These are phyloP conservation scores for Callimorpha dominula DNA, from an alignment of 2,888 invertebrate species.

Conservation along the genomic window DNA sequence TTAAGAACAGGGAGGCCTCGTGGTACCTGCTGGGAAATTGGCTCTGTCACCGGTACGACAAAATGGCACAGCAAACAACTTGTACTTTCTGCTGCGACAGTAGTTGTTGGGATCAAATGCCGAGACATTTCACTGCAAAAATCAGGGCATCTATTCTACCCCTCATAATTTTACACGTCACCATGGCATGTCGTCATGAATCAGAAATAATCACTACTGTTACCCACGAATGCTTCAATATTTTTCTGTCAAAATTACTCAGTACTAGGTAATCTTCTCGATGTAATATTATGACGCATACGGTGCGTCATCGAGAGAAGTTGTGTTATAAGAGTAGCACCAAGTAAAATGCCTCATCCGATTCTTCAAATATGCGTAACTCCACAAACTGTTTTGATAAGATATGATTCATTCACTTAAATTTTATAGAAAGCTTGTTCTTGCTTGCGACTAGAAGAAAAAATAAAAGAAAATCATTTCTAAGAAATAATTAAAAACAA, in stretches of 20 bases:
- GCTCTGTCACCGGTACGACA: too few relatives aligned
- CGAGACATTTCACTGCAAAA: too few relatives aligned
- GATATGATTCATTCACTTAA: not conserved
- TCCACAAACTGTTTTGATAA: not conserved
- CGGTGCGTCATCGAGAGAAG: not conserved
- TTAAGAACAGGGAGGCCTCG: too few relatives aligned
- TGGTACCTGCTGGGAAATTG: too few relatives aligned
- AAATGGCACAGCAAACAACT: too few relatives aligned
- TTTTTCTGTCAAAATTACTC: not conserved
- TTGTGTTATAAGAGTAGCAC: not conserved
- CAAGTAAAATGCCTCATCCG: constrained; percentile 1
- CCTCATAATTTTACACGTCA: too few relatives aligned
- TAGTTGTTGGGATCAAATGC: too few relatives aligned
- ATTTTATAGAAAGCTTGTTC: not conserved
- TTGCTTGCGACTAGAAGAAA: not conserved
- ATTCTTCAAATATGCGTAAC: not conserved
- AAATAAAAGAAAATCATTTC: not conserved
- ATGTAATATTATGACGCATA: too few relatives aligned
- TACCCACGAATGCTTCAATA: not conserved
- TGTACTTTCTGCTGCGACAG: too few relatives aligned
- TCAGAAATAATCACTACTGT: too few relatives aligned
- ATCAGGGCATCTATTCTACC: too few relatives aligned
- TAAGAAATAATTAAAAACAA: not conserved
- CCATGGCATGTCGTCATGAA: too few relatives aligned
- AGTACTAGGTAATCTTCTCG: not conserved